Base-by-base conservation (phyloP, 2,888 invertebrate species). In the Eilema caniola region DNA sequence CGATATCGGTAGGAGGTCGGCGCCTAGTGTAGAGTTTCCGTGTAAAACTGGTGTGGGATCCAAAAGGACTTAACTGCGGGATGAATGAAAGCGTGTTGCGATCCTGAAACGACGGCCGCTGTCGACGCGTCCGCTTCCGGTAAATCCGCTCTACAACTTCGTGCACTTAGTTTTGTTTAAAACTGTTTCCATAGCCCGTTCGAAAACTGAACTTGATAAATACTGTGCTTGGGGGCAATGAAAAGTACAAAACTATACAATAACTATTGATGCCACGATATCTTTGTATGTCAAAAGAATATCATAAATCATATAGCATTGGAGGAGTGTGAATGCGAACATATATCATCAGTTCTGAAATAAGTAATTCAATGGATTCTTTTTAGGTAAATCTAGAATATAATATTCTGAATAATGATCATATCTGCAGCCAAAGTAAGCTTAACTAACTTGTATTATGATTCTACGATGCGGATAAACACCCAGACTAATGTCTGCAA, bases 31-130 rank as follows among this genome's bases (percentile, higher is more conserved):
- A 90, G 91, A 91, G 91, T 92, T 93, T 93, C 92, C 90, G 91
- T 92, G 95, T 95, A 93, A 91, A 92, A 88, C 88, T 78, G 69
- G 75, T 79, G 70, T 78, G 80, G 83, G 87, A 78, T 81, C 78
- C 85, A 83, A 86, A 93, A 93, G 86, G 92, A 83, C 91, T 88
- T 93, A 95, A 88, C 88, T 89, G 84, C 81, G 90, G 94, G 93
- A 95, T 95, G 95, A 95, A 95, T 95, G 95, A 93, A 96, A 91
- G 90, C 94, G 90, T 95, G 95, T 86, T 94, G 94, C 94, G 95
- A 95, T 91, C 91, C 93, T 87, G 95, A 94, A 91, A 92, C 95
- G 88, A 93, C 93, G 91, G 93, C 92, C 86, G 95, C 93, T 89
- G 95, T 94, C 91, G 95, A 92, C 91, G 93, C 92, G 86, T 90